These are phyloP conservation scores for Drosophila maculinotata DNA, from an alignment of 2,888 invertebrate genomes.

Conservation along the genomic window DNA sequence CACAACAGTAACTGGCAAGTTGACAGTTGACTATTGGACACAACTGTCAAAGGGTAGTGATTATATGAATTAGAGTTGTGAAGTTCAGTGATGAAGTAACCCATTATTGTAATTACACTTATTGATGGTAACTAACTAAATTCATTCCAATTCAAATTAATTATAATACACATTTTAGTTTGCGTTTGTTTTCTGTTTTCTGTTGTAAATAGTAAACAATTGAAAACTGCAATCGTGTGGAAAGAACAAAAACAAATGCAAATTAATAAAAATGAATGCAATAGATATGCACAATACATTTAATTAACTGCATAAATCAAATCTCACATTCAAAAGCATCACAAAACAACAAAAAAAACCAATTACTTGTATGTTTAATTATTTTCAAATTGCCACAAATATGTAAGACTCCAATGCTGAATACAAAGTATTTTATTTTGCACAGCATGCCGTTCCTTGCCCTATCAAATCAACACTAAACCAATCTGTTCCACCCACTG, in stretches of 20 bases:
- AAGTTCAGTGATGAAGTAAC: background rate
- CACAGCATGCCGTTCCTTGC: conserved; percentile 14
- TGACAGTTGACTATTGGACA: conserved; percentile 26
- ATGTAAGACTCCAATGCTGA: conserved; percentile 5
- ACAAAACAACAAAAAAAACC: no score
- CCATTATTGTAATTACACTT: conserved; percentile 18
- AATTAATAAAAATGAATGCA: no score
- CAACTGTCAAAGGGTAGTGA: conserved; percentile 28
- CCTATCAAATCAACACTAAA: conserved; percentile 55
- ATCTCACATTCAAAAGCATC: no score
- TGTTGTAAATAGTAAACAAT: no score
- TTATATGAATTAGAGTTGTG: conserved; percentile 7
- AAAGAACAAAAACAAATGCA: no score
- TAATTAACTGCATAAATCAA: no score
- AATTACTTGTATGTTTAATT: no score
- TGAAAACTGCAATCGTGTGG: no score
- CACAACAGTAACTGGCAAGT: conserved; percentile 41
- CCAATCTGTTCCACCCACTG: conserved; percentile 69
- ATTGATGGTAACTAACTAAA: conserved; percentile 2
- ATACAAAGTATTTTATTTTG: conserved; percentile 10
- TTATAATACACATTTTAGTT: background rate
- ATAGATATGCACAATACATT: no score
- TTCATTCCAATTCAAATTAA: background rate
- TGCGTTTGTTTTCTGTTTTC: no score
- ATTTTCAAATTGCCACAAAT: background rate